These are phyloP conservation scores for Microtus pennsylvanicus DNA, from an alignment of 2,113 vertebrate species.

Conservation along the genomic window DNA sequence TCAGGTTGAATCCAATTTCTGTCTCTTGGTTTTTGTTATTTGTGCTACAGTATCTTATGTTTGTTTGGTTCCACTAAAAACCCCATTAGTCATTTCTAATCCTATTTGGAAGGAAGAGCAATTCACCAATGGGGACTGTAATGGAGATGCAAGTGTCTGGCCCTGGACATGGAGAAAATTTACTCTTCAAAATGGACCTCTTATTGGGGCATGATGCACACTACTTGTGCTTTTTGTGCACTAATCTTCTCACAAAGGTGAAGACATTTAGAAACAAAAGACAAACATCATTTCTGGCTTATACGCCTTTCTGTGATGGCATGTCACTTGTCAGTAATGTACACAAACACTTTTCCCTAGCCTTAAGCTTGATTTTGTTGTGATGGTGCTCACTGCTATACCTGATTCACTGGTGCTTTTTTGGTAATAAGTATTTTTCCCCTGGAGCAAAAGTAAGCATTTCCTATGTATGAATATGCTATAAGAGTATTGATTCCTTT, in stretches of 20 bases:
- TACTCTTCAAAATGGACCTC: accelerated
- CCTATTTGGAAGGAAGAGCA: accelerated
- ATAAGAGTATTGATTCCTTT: too few species aligned
- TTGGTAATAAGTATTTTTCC: not conserved
- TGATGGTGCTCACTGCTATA: not conserved
- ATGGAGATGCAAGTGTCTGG: not conserved
- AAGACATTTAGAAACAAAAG: not conserved
- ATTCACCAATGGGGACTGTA: not conserved
- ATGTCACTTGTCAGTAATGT: not conserved
- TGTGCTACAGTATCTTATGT: not conserved
- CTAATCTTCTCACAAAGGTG: not conserved
- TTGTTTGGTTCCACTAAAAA: not conserved
- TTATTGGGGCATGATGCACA: not conserved
- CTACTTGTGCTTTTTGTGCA: not conserved
- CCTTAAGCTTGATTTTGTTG: not conserved
- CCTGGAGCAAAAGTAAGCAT: accelerated
- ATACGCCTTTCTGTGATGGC: accelerated
- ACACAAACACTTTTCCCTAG: not conserved
- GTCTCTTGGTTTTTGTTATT: too few species aligned
- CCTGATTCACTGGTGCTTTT: not conserved
- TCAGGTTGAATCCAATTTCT: too few species aligned
- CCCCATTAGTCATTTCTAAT: accelerated
- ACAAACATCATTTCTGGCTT: not conserved
- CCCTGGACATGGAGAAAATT: too few species aligned
- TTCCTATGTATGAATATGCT: not conserved